These are phyloP conservation scores for Chalcis sispes DNA, from an alignment of 2,888 invertebrate species.

Conservation along the genomic window DNA sequence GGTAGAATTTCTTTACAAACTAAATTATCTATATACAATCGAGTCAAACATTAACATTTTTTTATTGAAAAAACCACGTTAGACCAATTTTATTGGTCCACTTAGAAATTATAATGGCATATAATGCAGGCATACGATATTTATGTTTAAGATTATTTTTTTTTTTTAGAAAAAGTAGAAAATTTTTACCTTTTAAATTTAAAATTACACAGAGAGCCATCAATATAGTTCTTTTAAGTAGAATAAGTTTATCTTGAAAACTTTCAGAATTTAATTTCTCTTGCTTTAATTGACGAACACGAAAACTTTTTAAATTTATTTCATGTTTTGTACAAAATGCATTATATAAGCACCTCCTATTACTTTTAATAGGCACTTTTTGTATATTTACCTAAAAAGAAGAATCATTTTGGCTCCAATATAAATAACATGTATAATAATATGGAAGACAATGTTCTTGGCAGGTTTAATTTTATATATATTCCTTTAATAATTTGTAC, in stretches of 20 bases:
- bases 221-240: conserved; percentile 39
- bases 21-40: conserved; percentile 66
- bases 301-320: conserved; percentile 23
- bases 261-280: conserved; percentile 12
- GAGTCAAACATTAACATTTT: conserved; percentile 61
- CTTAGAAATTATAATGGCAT: conserved; percentile 61
- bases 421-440: background rate
- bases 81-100: conserved; percentile 69
- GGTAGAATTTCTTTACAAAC: conserved; percentile 59
- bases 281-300: conserved; percentile 17
- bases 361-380: conserved; percentile 11
- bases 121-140: conserved; percentile 35
- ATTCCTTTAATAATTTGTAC: conserved; percentile 5
- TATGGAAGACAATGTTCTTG: background rate
- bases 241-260: conserved; percentile 20
- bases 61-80: conserved; percentile 58
- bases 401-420: background rate
- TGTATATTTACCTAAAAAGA: background rate
- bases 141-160: conserved; percentile 11
- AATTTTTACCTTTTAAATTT: conserved; percentile 35
- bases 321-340: conserved; percentile 14
- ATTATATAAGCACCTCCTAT: conserved; percentile 19
- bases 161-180: conserved; percentile 34
- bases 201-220: conserved; percentile 50
- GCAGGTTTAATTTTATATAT: background rate